Evolutionary conservation across 2,113 vertebrate genomes (phyloP).

Genomic region (Rallus limicola): DNA sequence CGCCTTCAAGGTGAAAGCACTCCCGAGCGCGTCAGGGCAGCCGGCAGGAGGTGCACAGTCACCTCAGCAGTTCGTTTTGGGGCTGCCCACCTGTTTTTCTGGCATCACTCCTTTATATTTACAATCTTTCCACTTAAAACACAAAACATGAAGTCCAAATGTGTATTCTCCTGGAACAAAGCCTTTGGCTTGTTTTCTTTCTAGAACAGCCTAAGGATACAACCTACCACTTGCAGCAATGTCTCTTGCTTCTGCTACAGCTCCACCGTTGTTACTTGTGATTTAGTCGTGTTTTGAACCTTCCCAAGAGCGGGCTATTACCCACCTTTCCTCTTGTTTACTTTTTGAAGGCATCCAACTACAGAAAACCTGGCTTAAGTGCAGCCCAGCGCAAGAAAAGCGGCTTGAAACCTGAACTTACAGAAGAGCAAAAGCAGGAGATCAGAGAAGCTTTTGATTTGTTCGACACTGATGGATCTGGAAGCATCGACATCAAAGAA

Average conservation of each 20-base stretch:
- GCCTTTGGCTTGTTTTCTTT: background rate
- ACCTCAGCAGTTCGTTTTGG: background rate
- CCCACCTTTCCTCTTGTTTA: background rate
- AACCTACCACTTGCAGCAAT: background rate
- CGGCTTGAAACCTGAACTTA: conserved; percentile 82
- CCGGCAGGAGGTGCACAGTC: background rate
- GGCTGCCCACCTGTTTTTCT: background rate
- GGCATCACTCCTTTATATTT: background rate
- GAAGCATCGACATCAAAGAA: conserved; percentile 91
- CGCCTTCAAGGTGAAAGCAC: background rate
- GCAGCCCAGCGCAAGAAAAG: conserved; percentile 78
- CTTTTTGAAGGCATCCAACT: conserved; percentile 81
- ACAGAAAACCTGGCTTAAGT: conserved; percentile 71
- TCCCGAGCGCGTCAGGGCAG: background rate
- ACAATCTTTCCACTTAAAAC: background rate
- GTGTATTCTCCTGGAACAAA: background rate
- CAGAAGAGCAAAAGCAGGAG: conserved; percentile 91
- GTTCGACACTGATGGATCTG: conserved; percentile 90
- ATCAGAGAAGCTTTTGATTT: conserved; percentile 94
- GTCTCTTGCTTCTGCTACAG: background rate
- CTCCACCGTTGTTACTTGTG: background rate
- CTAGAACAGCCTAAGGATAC: background rate
- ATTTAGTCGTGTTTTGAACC: background rate
- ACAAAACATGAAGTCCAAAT: background rate
- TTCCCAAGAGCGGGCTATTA: background rate